phyloP scores from a whole-genome alignment of 2,888 invertebrate species.

The Chouioia cunea region DNA sequence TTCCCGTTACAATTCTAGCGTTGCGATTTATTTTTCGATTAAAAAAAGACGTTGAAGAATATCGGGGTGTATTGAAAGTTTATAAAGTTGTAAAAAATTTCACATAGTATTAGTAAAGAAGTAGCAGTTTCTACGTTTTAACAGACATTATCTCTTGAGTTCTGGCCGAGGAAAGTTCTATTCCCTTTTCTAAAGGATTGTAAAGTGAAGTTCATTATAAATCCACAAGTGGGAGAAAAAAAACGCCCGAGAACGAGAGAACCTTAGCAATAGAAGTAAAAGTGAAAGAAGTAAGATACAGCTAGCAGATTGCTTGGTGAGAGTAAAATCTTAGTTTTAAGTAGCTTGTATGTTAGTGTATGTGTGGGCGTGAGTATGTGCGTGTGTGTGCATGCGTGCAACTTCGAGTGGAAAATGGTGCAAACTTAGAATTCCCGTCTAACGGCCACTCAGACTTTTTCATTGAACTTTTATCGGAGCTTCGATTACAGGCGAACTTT shows the following conservation, averaged over 20 bases:
- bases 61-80: too few species aligned
- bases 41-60: too few species aligned
- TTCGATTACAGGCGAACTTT: conserved; percentile 47
- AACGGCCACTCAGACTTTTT: conserved; percentile 49
- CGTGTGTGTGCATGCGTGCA: not conserved
- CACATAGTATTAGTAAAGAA: too few species aligned
- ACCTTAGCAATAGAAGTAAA: conserved; percentile 3
- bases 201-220: too few species aligned
- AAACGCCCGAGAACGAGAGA: not conserved
- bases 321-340: not conserved
- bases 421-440: conserved; percentile 35
- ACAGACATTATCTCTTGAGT: too few species aligned
- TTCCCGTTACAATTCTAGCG: too few species aligned
- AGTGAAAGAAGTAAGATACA: not conserved
- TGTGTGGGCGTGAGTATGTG: not conserved
- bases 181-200: too few species aligned
- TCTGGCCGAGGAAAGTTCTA: too few species aligned
- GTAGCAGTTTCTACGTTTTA: too few species aligned
- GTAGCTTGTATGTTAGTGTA: not conserved
- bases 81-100: too few species aligned
- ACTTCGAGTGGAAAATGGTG: conserved; percentile 1
- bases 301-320: not conserved
- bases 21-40: too few species aligned
- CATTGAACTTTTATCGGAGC: conserved; percentile 48
- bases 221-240: too few species aligned